Percentiles rank a stretch among this genome's conserved stretches.
Conservation (phyloP, 2,797 vertebrate genomes). For the Karalla daura region DNA sequence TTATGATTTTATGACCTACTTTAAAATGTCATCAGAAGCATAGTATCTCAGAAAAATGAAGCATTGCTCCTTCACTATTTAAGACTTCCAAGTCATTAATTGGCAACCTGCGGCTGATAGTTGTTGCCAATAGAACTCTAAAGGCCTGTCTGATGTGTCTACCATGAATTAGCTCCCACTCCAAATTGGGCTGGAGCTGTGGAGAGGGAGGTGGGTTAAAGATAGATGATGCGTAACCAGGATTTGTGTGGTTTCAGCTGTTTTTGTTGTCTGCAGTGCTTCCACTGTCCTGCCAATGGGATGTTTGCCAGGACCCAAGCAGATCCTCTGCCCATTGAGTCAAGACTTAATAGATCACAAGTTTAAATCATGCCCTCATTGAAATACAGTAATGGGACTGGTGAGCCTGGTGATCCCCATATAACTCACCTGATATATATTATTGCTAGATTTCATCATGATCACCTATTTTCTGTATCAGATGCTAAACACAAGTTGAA, state of each 20-base stretch:
- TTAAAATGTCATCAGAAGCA: slow-evolving; percentile 12
- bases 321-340: slow-evolving; percentile 1
- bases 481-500: neutral
- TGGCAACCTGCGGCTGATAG: slow-evolving; percentile 29
- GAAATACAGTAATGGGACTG: neutral
- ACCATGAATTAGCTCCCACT: slow-evolving; percentile 44
- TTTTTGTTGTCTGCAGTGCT: slow-evolving; percentile 56
- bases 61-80: slow-evolving; percentile 23
- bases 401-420: neutral
- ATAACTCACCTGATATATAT: neutral
- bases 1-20: slow-evolving; percentile 35
- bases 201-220: slow-evolving; percentile 47
- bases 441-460: neutral
- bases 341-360: slow-evolving; percentile 13
- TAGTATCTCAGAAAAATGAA: neutral
- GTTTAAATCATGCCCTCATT: slow-evolving; percentile 12
- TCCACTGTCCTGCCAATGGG: slow-evolving; percentile 49
- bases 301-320: slow-evolving; percentile 31
- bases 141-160: slow-evolving; percentile 31
- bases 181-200: slow-evolving; percentile 10
- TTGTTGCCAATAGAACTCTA: slow-evolving; percentile 23
- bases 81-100: slow-evolving; percentile 33
- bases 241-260: slow-evolving; percentile 69
- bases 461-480: neutral
- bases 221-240: slow-evolving; percentile 41